Conservation (phyloP, 1,140 invertebrate species). For the Pachyrhynchus sulphureomaculatus region DNA sequence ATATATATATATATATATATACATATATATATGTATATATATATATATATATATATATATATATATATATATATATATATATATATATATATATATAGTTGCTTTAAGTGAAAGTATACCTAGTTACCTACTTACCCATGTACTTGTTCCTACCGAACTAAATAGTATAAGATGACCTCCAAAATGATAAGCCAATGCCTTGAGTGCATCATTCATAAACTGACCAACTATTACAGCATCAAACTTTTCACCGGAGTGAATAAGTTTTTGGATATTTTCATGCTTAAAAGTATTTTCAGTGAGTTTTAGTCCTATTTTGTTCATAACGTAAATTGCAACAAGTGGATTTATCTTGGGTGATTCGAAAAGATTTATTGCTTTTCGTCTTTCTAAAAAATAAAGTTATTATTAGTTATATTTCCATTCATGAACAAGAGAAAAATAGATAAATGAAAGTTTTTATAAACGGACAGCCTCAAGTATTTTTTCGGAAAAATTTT, state of each 20-base stretch:
- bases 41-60: too few species aligned
- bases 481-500: too few species aligned
- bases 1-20: too few species aligned
- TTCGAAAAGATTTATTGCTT: constrained; percentile 50
- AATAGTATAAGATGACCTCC: constrained; percentile 62
- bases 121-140: constrained; percentile 33
- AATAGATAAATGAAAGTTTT: background rate
- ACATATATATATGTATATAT: too few species aligned
- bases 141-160: constrained; percentile 42
- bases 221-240: constrained; percentile 67
- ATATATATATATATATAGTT: too few species aligned
- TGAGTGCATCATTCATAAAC: constrained; percentile 68
- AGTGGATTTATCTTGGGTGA: constrained; percentile 7
- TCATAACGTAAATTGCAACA: constrained; percentile 19
- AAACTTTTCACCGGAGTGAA: constrained; percentile 49
- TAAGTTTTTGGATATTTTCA: constrained; percentile 28
- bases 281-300: constrained; percentile 29
- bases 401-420: background rate
- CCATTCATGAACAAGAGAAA: background rate
- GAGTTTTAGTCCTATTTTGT: constrained; percentile 42
- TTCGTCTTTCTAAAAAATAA: constrained; percentile 43
- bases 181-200: constrained; percentile 63
- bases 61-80: too few species aligned
- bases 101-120: background rate
- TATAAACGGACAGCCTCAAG: too few species aligned